Conservation (phyloP, 2,888 invertebrate species). For the Dyspetes luteomarginatus region DNA sequence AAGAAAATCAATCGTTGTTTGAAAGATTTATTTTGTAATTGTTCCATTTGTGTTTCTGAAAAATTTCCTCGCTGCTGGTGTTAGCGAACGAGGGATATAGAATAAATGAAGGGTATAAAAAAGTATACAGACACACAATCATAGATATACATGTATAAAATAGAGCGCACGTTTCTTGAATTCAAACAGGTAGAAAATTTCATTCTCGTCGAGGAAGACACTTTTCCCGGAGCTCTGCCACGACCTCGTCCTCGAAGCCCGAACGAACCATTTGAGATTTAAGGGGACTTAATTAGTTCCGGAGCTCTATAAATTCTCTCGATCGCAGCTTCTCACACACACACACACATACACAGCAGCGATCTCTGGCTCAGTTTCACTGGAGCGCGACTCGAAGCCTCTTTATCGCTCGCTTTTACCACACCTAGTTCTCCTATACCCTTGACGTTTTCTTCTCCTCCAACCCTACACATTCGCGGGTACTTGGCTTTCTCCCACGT, state of each 20-base stretch:
- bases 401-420: conserved; percentile 42
- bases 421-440: conserved; percentile 39
- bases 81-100: conserved; percentile 13
- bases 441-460: conserved; percentile 31
- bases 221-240: too few species aligned
- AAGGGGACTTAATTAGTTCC: conserved; percentile 69
- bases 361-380: conserved; percentile 33
- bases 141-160: neutral
- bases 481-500: conserved; percentile 72
- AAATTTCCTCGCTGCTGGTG: conserved; percentile 1
- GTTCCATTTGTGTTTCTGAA: conserved; percentile 51
- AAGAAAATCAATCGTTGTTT: conserved; percentile 47
- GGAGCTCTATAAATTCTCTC: conserved; percentile 67
- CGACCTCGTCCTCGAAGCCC: conserved; percentile 32
- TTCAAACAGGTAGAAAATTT: conserved; percentile 65
- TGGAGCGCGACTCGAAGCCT: conserved; percentile 3
- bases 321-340: conserved; percentile 34
- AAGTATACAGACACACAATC: neutral
- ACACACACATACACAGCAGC: conserved; percentile 10
- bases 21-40: conserved; percentile 58
- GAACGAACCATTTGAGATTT: conserved; percentile 67
- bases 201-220: conserved; percentile 43
- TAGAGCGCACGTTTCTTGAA: conserved; percentile 53
- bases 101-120: neutral
- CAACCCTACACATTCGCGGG: conserved; percentile 66